phyloP scores from a whole-genome alignment of 30 jellyfish, hydroid and myxozoan genomes.

The Catostylus mosaicus region DNA sequence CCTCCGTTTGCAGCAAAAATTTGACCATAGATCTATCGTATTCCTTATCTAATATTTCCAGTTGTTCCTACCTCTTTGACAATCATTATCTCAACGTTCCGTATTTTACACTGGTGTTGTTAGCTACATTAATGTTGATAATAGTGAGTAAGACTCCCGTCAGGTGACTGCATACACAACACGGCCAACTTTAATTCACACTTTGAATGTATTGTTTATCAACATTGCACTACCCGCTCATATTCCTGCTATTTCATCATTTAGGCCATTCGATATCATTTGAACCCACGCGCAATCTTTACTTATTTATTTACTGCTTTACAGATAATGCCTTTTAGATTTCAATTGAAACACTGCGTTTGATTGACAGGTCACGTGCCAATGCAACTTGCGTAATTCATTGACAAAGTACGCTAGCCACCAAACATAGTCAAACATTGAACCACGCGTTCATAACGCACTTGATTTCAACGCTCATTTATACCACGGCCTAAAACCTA shows the following conservation, averaged over 20 bases:
- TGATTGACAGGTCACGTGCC: not conserved
- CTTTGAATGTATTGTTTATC: slow-evolving; percentile 1
- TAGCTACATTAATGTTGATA: too few relatives aligned
- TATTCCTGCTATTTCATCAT: not conserved
- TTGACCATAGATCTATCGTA: too few relatives aligned
- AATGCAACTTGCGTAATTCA: not conserved
- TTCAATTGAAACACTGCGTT: not conserved
- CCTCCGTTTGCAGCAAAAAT: too few relatives aligned
- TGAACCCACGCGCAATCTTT: not conserved
- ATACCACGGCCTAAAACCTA: too few relatives aligned
- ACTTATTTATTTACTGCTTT: not conserved
- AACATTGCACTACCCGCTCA: slow-evolving; percentile 5
- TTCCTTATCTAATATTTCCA: too few relatives aligned
- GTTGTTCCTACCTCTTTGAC: too few relatives aligned
- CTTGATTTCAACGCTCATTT: too few relatives aligned
- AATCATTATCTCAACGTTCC: too few relatives aligned
- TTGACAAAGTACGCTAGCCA: too few relatives aligned
- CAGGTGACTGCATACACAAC: slow-evolving; percentile 26
- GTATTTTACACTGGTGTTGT: too few relatives aligned
- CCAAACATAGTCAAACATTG: too few relatives aligned
- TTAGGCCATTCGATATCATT: not conserved
- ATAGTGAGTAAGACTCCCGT: not conserved
- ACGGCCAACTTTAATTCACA: slow-evolving; percentile 6
- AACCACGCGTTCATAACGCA: too few relatives aligned
- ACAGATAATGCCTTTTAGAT: not conserved